Base-by-base conservation (phyloP, 2,113 vertebrate genomes). In the Lipophrys pholis region DNA sequence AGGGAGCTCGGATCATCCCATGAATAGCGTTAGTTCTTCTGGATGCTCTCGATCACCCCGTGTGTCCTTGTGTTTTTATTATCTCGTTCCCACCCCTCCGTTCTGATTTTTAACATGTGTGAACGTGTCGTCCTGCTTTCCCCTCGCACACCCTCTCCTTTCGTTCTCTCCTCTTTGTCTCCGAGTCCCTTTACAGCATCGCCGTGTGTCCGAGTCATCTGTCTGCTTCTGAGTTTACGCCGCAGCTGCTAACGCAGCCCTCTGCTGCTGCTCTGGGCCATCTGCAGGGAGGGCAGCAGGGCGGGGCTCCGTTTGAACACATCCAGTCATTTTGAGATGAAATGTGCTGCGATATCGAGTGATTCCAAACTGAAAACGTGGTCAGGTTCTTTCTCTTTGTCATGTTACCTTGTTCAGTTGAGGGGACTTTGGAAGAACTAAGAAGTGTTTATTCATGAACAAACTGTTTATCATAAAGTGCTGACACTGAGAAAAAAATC, bases 131-230 rank as follows among this genome's bases (percentile, higher is more conserved):
- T 30, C 21, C 21, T 30, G 21, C 21, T 30, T 30, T 30, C 21
- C 21, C 21, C 21, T 30, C 21, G 4, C 21, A 30, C 21, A 9
- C 43, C 14, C 14, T 12, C 4, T 45, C 12, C 17, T 38, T 52
- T 50, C 16, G 6, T 55, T 3, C 43, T 68, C 35, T 21, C 8
- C 12, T 14, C 21, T 43, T 54, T 52, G 4, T 21, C 10, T n/a
- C 11, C 41, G 70, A 79, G 67, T 83, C 83, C 76, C 86, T 88
- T 87, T 73, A 86, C 80, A 81, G 81, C 81, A 39, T 11, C 8
- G 6, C 4, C 14, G 50, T 39, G 54, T 39, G 59, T 51, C 67
- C 55, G 46, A 42, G 73, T 78, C 72, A 61, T 62, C 16, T 49
- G 55, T 64, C 49, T 66, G 59, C 10, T 49, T 75, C 21, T 50